Base-by-base conservation (phyloP, 2,888 invertebrate genomes). In the Seira musarum region DNA sequence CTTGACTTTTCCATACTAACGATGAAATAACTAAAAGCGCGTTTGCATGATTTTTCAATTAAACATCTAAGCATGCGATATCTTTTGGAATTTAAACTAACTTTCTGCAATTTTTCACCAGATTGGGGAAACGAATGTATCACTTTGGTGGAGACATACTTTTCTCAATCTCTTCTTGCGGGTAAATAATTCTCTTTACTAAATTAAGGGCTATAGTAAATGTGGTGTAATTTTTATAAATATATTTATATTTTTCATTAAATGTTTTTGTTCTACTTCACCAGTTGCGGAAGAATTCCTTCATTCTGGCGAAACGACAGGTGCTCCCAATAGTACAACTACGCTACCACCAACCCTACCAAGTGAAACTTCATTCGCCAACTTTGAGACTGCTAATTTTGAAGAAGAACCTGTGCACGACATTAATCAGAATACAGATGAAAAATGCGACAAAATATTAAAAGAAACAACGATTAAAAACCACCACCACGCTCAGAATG, bases 61-160 rank as follows among this genome's bases (percentile, higher is more conserved):
- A 30, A 5, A 8, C 30, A 2, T 30, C 8, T 30, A 30, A 30
- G 30, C n/a, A 30, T 8, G 2, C 8, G 30, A 30, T 30, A 5
- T 30, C 30, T 30, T 8, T 30, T 8, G n/a, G n/a, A n/a, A 57
- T 57, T 60, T 21, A 60, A 60, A 60, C 60, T 60, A 60, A 60
- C 60, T 21, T 49, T n/a, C 17, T n/a, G 49, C 13, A 49, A 49
- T 8, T 49, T 49, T 3, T 2, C 3, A n/a, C 2, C 60, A 80
- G 80, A 64, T n/a, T 80, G 80, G 80, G 80, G 73, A 69, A 46
- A 53, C 49, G 74, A 80, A 10, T 73, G 74, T 64, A 61, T 74
- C n/a, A 49, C 35, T 17, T 80, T 80, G 74, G 74, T 61, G 64
- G 74, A 69, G 65, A 57, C 73, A 19, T 65, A 35, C 64, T 40